These are phyloP conservation scores for Machaerirhynchus nigripectus DNA, from an alignment of 2,113 vertebrate genomes.

Conservation along the genomic window DNA sequence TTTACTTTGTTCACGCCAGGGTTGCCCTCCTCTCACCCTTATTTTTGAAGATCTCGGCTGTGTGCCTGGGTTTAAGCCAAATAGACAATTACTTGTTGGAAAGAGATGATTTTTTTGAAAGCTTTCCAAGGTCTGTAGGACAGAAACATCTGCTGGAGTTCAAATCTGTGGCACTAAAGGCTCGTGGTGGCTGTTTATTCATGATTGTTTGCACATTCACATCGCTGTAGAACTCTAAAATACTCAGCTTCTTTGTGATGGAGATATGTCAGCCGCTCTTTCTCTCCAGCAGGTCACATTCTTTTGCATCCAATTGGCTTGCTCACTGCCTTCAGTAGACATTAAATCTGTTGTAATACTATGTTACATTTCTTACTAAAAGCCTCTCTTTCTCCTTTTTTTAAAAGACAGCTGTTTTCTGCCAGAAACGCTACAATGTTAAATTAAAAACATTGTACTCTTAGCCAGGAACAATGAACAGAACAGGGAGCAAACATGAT, in stretches of 20 bases:
- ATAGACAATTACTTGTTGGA: constrained; percentile 49
- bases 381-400: constrained; percentile 4
- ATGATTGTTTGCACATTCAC: constrained; percentile 52
- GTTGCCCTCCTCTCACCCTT: constrained; percentile 40
- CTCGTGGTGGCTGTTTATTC: constrained; percentile 34
- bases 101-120: constrained; percentile 57
- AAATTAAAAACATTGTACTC: constrained; percentile 10
- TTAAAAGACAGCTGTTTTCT: constrained; percentile 32
- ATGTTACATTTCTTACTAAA: constrained; percentile 16
- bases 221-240: constrained; percentile 26
- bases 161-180: not conserved
- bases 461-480: constrained; percentile 23
- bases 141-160: constrained; percentile 62
- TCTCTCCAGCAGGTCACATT: constrained; percentile 49
- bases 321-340: constrained; percentile 20
- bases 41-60: constrained; percentile 49
- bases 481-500: not conserved
- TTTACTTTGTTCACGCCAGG: constrained; percentile 44
- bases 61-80: constrained; percentile 58
- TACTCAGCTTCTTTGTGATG: constrained; percentile 27
- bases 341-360: constrained; percentile 52
- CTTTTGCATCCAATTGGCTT: constrained; percentile 36
- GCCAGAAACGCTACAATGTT: constrained; percentile 19
- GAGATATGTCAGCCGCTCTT: constrained; percentile 41
- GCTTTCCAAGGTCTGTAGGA: constrained; percentile 36